Percentiles rank a stretch among this genome's conserved stretches.
Conservation (phyloP, 2,888 invertebrate species). For the Frankliniella fusca region DNA sequence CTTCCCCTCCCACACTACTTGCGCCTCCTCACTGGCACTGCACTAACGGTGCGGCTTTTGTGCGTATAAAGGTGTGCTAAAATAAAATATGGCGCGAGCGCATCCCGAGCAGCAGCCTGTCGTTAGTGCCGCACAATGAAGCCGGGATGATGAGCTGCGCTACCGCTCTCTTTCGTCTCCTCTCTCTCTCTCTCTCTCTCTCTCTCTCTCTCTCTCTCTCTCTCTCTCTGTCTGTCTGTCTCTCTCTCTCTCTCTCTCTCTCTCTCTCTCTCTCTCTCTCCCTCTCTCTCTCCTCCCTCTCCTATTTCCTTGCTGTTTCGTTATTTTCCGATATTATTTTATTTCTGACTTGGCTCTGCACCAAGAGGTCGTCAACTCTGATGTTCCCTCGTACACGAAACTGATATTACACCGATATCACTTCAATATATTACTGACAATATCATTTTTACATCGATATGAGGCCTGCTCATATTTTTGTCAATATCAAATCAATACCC, state of each 20-base stretch:
- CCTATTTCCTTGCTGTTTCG: no score
- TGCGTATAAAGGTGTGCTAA: background rate
- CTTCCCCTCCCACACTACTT: background rate
- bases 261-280: background rate
- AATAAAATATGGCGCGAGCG: background rate
- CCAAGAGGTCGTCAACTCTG: no score
- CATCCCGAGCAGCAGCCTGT: background rate
- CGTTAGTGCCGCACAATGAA: slow-evolving; percentile 1
- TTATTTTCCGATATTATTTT: no score
- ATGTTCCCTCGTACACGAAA: no score
- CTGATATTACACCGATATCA: no score
- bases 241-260: background rate
- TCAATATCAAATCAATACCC: no score
- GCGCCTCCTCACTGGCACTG: no score
- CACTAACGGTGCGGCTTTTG: background rate
- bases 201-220: background rate
- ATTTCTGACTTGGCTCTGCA: no score
- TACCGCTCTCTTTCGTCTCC: background rate
- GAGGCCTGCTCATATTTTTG: no score
- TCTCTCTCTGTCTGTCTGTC: background rate
- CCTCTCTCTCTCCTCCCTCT: background rate
- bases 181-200: background rate
- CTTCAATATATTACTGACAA: no score
- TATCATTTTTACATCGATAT: no score
- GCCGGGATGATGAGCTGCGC: background rate